Evolutionary conservation across 23 tunicate genomes (phyloP).

Genomic region (Corella eumyota): DNA sequence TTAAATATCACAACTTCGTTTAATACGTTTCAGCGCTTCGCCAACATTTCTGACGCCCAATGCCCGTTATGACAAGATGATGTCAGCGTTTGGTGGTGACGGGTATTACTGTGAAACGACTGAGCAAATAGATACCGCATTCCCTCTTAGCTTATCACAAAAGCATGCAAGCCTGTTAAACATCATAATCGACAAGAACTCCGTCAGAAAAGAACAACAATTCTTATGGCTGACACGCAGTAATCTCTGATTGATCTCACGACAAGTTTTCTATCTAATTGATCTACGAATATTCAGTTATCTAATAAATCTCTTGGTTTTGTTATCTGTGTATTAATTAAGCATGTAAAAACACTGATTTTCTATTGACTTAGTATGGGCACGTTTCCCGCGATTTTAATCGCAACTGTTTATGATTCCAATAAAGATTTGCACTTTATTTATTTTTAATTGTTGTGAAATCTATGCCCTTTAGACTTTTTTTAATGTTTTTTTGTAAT

Average conservation of each 20-base stretch:
- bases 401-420: no score
- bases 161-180: conserved; percentile 43
- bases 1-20: no score
- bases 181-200: conserved; percentile 66
- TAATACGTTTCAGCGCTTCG: conserved; percentile 52
- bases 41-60: conserved; percentile 68
- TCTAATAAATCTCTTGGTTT: no score
- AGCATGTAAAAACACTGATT: no score
- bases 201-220: conserved; percentile 70
- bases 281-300: no score
- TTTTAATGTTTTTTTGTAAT: no score
- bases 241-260: conserved; percentile 31
- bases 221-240: conserved; percentile 85
- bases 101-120: conserved; percentile 64
- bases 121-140: conserved; percentile 34
- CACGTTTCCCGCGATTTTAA: no score
- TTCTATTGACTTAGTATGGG: no score
- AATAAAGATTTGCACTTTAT: no score
- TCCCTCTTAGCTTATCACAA: conserved; percentile 14
- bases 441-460: no score
- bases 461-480: no score
- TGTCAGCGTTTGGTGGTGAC: conserved; percentile 71
- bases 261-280: background rate
- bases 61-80: conserved; percentile 58
- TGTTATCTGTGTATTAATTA: no score